phyloP scores from a whole-genome alignment of 2,888 invertebrate genomes.

The Zaprionus lineosus region DNA sequence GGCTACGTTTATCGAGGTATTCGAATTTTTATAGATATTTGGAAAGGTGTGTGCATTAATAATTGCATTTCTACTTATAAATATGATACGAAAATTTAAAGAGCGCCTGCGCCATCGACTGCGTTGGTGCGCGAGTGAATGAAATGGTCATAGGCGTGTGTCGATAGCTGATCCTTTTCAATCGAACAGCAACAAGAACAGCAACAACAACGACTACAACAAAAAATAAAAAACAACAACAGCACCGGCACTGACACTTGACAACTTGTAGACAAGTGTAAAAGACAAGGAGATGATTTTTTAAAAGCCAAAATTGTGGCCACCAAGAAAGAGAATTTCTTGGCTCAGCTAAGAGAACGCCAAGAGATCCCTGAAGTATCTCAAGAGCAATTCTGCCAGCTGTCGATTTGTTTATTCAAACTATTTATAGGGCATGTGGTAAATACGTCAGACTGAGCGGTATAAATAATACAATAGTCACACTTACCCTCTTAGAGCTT shows the following conservation, averaged over 20 bases:
- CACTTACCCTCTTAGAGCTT: conserved; percentile 80
- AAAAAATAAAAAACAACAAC: not conserved
- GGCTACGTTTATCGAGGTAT: conserved; percentile 12
- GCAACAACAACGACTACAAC: not conserved
- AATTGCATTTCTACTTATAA: conserved; percentile 64
- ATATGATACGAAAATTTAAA: conserved; percentile 57
- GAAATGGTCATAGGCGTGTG: conserved; percentile 40
- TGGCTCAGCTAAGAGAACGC: not conserved
- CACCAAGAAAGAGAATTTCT: conserved; percentile 7
- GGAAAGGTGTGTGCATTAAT: conserved; percentile 54
- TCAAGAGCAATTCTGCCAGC: conserved; percentile 34
- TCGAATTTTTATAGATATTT: conserved; percentile 24
- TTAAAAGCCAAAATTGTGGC: conserved; percentile 59
- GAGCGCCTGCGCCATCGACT: conserved; percentile 48
- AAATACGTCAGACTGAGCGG: no score
- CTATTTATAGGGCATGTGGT: conserved; percentile 40
- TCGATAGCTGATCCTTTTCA: conserved; percentile 38
- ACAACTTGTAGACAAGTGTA: conserved; percentile 63
- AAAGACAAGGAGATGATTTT: conserved; percentile 51
- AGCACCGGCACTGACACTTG: conserved; percentile 41
- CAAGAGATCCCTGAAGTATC: conserved; percentile 20
- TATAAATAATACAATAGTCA: no score
- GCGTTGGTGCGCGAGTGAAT: conserved; percentile 28
- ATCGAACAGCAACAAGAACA: conserved; percentile 8
- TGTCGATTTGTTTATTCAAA: conserved; percentile 14